Percentiles rank a stretch among this genome's conserved stretches.
Evolutionary conservation across 2,113 vertebrate species (phyloP).

Genomic region (Blennius ocellaris): DNA sequence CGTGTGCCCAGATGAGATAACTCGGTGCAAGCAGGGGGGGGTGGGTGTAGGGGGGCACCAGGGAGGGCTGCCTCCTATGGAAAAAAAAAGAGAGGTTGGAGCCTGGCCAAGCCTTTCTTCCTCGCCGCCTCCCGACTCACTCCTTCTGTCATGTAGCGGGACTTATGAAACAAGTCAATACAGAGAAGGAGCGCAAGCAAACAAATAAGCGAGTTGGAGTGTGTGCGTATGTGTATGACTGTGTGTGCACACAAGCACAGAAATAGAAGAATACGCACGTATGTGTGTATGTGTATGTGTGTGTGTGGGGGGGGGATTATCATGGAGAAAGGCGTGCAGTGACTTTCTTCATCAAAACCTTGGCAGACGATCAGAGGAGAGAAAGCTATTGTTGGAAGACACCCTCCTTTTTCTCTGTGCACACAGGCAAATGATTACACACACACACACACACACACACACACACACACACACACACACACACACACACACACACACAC

Average conservation of each 20-base stretch:
- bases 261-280: constrained; percentile 62
- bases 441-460: constrained; percentile 37
- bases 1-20: constrained; percentile 86
- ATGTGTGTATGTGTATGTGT: constrained; percentile 2
- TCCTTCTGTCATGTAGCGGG: constrained; percentile 79
- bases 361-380: constrained; percentile 82
- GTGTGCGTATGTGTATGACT: constrained; percentile 17
- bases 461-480: constrained; percentile 37
- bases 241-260: constrained; percentile 36
- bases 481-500: too few species aligned
- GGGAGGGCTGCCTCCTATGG: constrained; percentile 70
- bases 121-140: constrained; percentile 67
- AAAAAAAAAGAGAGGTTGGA: constrained; percentile 70
- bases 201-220: constrained; percentile 66
- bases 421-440: constrained; percentile 53
- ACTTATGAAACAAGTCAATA: constrained; percentile 83
- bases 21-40: constrained; percentile 65
- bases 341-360: constrained; percentile 85
- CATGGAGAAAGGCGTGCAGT: constrained; percentile 73
- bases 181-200: constrained; percentile 66
- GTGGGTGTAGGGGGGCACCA: constrained; percentile 28
- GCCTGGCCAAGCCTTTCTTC: constrained; percentile 82
- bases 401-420: constrained; percentile 61
- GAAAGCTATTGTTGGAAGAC: constrained; percentile 80
- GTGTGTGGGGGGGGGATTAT: constrained; percentile 69